Conservation (phyloP, 1,140 invertebrate species). For the Drosophila subpulchrella region DNA sequence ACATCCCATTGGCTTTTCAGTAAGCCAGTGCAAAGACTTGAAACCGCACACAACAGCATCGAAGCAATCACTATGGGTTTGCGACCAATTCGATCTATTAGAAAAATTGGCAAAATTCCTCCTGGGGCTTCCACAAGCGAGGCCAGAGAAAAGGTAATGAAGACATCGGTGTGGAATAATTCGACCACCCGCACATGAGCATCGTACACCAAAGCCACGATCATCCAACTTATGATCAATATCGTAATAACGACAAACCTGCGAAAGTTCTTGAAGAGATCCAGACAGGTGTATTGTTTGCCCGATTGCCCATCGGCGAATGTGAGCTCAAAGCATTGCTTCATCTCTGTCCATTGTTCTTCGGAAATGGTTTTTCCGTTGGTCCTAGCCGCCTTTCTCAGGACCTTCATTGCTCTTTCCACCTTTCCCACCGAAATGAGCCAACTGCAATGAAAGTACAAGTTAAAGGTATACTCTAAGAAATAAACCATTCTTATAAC, state of each 20-base stretch:
- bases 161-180: constrained; percentile 91
- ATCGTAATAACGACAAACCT: constrained; percentile 89
- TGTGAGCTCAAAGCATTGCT: constrained; percentile 59
- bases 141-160: constrained; percentile 93
- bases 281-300: constrained; percentile 89
- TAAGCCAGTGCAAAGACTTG: constrained; percentile 90
- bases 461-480: neutral
- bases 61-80: constrained; percentile 92
- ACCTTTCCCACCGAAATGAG: constrained; percentile 92
- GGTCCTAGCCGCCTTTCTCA: constrained; percentile 91
- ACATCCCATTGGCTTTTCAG: constrained; percentile 88
- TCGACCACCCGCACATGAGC: constrained; percentile 93
- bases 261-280: constrained; percentile 90
- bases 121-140: constrained; percentile 90
- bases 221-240: constrained; percentile 92
- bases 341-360: constrained; percentile 89
- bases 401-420: constrained; percentile 90
- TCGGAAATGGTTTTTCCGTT: constrained; percentile 91
- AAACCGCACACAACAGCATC: constrained; percentile 90
- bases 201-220: constrained; percentile 93
- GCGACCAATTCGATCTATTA: constrained; percentile 92
- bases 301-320: constrained; percentile 88
- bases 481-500: no score
- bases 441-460: constrained; percentile 86
- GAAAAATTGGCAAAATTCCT: constrained; percentile 91